These are phyloP conservation scores for Eilema griseolum DNA, from an alignment of 2,888 invertebrate genomes.

Conservation along the genomic window DNA sequence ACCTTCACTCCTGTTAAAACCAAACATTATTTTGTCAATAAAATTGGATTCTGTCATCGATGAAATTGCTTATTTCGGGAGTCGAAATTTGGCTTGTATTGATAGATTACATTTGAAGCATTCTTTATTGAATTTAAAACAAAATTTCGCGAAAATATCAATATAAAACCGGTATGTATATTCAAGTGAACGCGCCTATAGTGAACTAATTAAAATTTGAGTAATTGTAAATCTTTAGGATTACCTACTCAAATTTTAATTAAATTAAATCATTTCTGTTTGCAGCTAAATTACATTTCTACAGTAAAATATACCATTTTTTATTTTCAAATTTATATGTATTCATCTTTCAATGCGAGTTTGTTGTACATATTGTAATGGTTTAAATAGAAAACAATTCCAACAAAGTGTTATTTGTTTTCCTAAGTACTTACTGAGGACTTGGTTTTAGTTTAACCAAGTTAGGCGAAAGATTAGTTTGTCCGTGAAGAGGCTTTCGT, in stretches of 20 bases:
- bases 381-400: background rate
- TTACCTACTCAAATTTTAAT: no score
- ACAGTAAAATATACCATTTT: no score
- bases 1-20: background rate
- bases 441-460: background rate
- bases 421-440: background rate
- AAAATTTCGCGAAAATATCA: slow-evolving; percentile 3
- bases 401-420: background rate
- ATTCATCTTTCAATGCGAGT: no score
- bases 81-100: slow-evolving; percentile 31
- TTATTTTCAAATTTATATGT: no score
- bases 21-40: slow-evolving; percentile 8
- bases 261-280: no score
- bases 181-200: slow-evolving; percentile 56
- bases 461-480: background rate
- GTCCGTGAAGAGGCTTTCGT: background rate
- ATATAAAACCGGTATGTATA: slow-evolving; percentile 8
- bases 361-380: background rate
- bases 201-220: slow-evolving; percentile 53
- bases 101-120: slow-evolving; percentile 37
- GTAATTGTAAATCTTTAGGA: no score
- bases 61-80: slow-evolving; percentile 40
- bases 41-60: slow-evolving; percentile 30
- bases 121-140: slow-evolving; percentile 32
- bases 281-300: no score